A percentile compares a stretch with the other conserved stretches of the same genome.
phyloP scores from a whole-genome alignment of 2,113 vertebrate genomes.

The Oreamnos americanus region DNA sequence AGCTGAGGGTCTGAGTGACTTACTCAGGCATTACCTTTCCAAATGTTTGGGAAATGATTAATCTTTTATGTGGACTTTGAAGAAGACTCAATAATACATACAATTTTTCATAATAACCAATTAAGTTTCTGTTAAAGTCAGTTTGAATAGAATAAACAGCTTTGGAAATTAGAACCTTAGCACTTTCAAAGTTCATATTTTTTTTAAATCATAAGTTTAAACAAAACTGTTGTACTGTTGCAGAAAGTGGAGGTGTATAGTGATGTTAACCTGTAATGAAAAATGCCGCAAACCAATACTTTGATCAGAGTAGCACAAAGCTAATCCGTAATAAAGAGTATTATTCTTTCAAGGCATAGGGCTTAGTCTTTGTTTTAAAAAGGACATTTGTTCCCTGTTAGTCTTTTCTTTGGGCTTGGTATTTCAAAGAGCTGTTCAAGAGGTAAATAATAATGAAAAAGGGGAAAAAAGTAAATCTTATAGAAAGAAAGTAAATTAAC shows the following conservation, averaged over 20 bases:
- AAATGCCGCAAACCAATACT: not conserved
- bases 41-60: not conserved
- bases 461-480: not conserved
- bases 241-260: not conserved
- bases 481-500: not conserved
- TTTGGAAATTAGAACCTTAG: not conserved
- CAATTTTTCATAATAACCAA: not conserved
- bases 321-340: not conserved
- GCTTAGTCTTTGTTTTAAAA: slow-evolving; percentile 15
- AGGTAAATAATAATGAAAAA: not conserved
- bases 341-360: slow-evolving; percentile 13
- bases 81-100: not conserved
- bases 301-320: not conserved
- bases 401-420: not conserved
- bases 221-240: not conserved
- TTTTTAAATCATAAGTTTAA: not conserved
- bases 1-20: not conserved
- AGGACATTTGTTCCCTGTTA: not conserved
- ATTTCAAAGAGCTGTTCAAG: not conserved
- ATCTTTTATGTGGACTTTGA: not conserved
- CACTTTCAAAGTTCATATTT: not conserved
- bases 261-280: not conserved
- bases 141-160: not conserved
- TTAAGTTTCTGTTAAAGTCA: slow-evolving; percentile 7
- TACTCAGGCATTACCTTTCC: not conserved